Evolutionary conservation across 1,140 invertebrate genomes (phyloP).

Genomic region (Eumaeus atala): DNA sequence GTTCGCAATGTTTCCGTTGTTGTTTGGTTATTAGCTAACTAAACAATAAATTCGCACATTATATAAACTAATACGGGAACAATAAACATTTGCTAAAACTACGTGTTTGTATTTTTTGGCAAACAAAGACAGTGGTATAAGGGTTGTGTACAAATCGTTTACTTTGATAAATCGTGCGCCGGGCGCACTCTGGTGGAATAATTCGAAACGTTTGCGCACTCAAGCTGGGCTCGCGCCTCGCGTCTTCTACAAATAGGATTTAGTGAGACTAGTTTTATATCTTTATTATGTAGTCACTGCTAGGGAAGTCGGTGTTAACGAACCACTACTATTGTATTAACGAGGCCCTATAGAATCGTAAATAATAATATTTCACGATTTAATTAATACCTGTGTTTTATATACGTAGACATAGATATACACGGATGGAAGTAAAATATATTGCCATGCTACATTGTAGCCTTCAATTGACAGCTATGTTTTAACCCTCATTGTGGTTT

Average conservation of each 20-base stretch:
- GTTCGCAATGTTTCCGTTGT: conserved; percentile 19
- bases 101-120: conserved; percentile 34
- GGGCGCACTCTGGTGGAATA: conserved; percentile 48
- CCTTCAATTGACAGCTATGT: too few species aligned
- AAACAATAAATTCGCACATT: conserved; percentile 20
- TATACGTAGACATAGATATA: too few species aligned
- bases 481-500: too few species aligned
- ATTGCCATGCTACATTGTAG: too few species aligned
- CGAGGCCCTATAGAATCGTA: too few species aligned
- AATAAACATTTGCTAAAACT: conserved; percentile 25
- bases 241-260: conserved; percentile 56
- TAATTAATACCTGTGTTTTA: too few species aligned
- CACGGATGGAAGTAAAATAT: too few species aligned
- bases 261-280: conserved; percentile 45
- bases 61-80: conserved; percentile 16
- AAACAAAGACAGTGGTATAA: conserved; percentile 40
- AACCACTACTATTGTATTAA: conserved; percentile 10
- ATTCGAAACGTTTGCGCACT: conserved; percentile 44
- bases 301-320: conserved; percentile 3
- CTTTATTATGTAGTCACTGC: conserved; percentile 29
- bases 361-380: too few species aligned
- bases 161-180: conserved; percentile 47
- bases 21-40: conserved; percentile 20
- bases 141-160: conserved; percentile 58
- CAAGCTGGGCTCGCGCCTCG: conserved; percentile 27